These are phyloP conservation scores for Mormyrus iriodes DNA, from an alignment of 2,113 vertebrate genomes.

Conservation along the genomic window DNA sequence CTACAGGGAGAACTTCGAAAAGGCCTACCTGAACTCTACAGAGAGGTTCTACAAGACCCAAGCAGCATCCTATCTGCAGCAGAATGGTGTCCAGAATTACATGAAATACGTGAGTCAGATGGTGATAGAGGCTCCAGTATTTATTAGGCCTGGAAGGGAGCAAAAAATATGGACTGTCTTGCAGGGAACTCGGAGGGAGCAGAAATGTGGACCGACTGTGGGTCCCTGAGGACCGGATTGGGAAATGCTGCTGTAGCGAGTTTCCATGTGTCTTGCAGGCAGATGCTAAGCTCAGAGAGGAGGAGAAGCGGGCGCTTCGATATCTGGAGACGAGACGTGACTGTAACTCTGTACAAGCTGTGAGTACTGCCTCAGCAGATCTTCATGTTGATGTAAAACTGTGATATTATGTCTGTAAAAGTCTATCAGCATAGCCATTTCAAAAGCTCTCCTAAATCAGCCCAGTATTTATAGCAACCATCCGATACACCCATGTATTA, in stretches of 20 bases:
- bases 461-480: neutral
- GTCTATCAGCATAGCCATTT: neutral
- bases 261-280: conserved; percentile 61
- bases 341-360: conserved; percentile 97
- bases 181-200: neutral
- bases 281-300: conserved; percentile 96
- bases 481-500: neutral
- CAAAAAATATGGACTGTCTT: too few relatives aligned
- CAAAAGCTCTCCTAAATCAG: neutral
- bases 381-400: neutral
- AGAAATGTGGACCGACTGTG: neutral
- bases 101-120: conserved; percentile 92
- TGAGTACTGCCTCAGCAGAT: conserved; percentile 61
- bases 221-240: neutral
- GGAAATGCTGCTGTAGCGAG: neutral
- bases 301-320: conserved; percentile 91
- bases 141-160: too few relatives aligned
- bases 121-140: neutral
- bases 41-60: conserved; percentile 99
- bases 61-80: conserved; percentile 93
- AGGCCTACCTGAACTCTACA: conserved; percentile 95
- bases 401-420: neutral
- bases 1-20: conserved; percentile 99
- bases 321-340: conserved; percentile 96
- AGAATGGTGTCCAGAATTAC: conserved; percentile 98